Conservation (phyloP, 2,888 invertebrate genomes). For the Nymphalis c-album region DNA sequence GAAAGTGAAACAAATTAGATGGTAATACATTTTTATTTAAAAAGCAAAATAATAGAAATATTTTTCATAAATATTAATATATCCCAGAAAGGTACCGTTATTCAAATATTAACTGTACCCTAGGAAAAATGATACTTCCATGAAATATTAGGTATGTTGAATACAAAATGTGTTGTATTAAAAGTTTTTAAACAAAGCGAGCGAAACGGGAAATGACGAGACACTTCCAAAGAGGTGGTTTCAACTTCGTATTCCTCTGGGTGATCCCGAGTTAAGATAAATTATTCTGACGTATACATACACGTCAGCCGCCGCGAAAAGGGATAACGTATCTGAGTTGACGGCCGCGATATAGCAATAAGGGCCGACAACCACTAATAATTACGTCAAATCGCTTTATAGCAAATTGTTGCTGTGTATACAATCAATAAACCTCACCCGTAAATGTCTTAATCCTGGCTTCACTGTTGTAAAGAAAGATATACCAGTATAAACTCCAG, state of each 20-base stretch:
- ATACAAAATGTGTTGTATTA: conserved; percentile 22
- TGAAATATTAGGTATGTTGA: conserved; percentile 11
- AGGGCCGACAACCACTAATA: conserved; percentile 29
- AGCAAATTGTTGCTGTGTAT: no score
- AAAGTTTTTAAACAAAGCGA: conserved; percentile 29
- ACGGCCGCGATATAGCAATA: conserved; percentile 58
- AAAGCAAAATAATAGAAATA: not conserved
- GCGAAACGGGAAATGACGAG: conserved; percentile 32
- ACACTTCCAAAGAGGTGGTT: conserved; percentile 33
- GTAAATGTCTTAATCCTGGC: no score
- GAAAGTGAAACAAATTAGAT: no score
- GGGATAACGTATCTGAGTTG: conserved; percentile 65
- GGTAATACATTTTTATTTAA: no score
- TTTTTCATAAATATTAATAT: not conserved
- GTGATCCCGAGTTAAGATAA: conserved; percentile 40
- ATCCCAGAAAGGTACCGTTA: not conserved
- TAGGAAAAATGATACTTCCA: conserved; percentile 1
- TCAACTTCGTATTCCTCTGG: conserved; percentile 36
- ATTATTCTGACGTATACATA: conserved; percentile 52
- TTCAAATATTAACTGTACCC: not conserved
- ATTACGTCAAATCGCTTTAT: not conserved
- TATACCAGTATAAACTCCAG: no score
- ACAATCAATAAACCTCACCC: no score
- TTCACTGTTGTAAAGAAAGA: no score
- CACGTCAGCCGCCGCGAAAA: conserved; percentile 52